These are phyloP conservation scores for Cetoscarus ocellatus DNA, from an alignment of 2,797 vertebrate genomes.

Conservation along the genomic window DNA sequence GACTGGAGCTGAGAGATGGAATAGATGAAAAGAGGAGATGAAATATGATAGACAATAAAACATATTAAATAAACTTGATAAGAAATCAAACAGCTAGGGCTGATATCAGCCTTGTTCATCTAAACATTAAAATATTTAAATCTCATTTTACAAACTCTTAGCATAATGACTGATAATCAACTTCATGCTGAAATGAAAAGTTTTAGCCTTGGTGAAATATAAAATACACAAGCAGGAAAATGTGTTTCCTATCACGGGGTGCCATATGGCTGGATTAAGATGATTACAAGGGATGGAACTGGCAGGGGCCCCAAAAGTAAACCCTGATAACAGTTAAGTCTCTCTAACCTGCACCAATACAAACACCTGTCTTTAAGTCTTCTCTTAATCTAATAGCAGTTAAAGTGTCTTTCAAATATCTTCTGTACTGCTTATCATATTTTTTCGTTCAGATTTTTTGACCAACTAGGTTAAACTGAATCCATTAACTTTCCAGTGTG, in stretches of 20 bases:
- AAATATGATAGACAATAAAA: constrained; percentile 48
- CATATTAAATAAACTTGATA: constrained; percentile 65
- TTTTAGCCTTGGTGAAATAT: constrained; percentile 4
- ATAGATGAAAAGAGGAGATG: constrained; percentile 29
- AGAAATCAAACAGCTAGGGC: constrained; percentile 71
- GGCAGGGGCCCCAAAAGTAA: too few species aligned
- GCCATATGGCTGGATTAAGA: too few species aligned
- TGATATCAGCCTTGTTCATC: constrained; percentile 57
- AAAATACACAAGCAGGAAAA: constrained; percentile 15
- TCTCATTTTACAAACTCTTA: not conserved
- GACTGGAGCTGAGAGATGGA: constrained; percentile 21
- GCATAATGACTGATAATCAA: constrained; percentile 32
- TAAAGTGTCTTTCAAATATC: too few species aligned
- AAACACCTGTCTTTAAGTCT: too few species aligned
- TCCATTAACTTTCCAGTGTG: too few species aligned
- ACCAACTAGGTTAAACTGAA: too few species aligned
- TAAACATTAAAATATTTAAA: not conserved
- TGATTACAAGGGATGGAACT: too few species aligned
- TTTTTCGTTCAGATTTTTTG: too few species aligned
- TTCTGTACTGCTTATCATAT: too few species aligned
- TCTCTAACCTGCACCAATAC: too few species aligned
- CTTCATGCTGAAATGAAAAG: constrained; percentile 15
- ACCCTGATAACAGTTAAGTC: too few species aligned
- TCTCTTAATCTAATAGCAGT: too few species aligned
- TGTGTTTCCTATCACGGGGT: constrained; percentile 7